Conservation (phyloP, 1,140 invertebrate species). For the Anastatus disparis region DNA sequence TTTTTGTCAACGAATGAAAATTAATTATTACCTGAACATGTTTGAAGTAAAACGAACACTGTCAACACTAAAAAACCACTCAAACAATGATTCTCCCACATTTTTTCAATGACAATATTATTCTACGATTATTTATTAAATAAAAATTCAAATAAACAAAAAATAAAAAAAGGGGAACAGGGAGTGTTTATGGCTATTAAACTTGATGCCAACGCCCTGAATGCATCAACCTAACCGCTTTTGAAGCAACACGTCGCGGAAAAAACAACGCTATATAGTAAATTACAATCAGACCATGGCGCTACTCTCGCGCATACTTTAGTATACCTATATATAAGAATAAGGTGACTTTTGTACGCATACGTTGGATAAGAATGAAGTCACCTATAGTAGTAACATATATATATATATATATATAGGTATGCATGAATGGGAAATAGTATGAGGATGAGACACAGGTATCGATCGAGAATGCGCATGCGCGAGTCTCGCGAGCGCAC, state of each 20-base stretch:
- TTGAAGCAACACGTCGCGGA: too few species aligned
- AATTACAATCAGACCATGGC: background rate
- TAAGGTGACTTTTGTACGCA: background rate
- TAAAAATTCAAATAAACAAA: background rate
- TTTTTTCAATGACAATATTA: too few species aligned
- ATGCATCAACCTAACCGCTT: too few species aligned
- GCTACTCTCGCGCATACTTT: conserved; percentile 38
- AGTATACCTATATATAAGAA: background rate
- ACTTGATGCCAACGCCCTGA: conserved; percentile 37
- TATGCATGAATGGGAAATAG: too few species aligned
- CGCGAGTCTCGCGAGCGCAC: too few species aligned
- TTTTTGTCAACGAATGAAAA: background rate
- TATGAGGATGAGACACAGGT: too few species aligned
- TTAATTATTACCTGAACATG: conserved; percentile 12
- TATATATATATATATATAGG: too few species aligned
- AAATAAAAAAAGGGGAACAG: background rate
- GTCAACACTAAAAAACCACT: background rate
- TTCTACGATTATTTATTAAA: background rate
- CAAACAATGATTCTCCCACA: background rate
- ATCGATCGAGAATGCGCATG: too few species aligned
- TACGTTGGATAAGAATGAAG: background rate
- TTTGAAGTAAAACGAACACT: background rate
- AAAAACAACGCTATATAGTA: too few species aligned
- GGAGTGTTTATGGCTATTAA: too few species aligned
- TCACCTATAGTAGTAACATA: too few species aligned